Evolutionary conservation across 2,888 invertebrate genomes (phyloP), one percentile per base, ranked within the genome.

Genomic region (Pristionchus japonicus): DNA sequence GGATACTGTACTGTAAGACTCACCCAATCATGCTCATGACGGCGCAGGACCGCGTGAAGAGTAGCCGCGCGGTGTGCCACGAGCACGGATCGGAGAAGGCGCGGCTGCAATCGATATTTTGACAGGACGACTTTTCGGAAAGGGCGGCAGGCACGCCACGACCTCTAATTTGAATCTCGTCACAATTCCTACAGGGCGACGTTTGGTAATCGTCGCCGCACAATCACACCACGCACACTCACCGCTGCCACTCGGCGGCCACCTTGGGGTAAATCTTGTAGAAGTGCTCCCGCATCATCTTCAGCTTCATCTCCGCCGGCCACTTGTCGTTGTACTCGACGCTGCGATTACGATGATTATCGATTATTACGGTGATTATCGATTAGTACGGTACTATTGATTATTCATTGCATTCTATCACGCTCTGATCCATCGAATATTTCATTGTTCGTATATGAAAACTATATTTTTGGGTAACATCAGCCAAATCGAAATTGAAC

Each of bases 41-140:
- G 20, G 99, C 99, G 3, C 97, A 96, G 0, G 98, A 98, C 91
- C 97, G 96, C 86, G 97, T 97, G 94, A 97, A 99, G 0, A 97
- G 96, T 23, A 97, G 96, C 89, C 98, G 96, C 0, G 98, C 98
- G 93, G 97, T 96, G 95, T 98, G 97, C 98, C 98, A 93, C 43
- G 90, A 89, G n/a, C 92, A 91, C 9, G 93, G 91, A 82, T 93
- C 93, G 20, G 90, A 85, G 89, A 92, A 93, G 52, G 89, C 88
- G 3, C 89, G 74, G 61, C 93, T 91, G 87, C 47, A 47, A 80
- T 31, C 47, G 4, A 80, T 49, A 47, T 80, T 40, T 80, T 1
- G 1, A 27, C 80, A 47, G 17, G 27, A 47, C 49, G 31, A 80
- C 27, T 13, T 27, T 47, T 49, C 80, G 47, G 4, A 80, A 17